Conservation (phyloP, 1,140 invertebrate species). For the Atta texana region DNA sequence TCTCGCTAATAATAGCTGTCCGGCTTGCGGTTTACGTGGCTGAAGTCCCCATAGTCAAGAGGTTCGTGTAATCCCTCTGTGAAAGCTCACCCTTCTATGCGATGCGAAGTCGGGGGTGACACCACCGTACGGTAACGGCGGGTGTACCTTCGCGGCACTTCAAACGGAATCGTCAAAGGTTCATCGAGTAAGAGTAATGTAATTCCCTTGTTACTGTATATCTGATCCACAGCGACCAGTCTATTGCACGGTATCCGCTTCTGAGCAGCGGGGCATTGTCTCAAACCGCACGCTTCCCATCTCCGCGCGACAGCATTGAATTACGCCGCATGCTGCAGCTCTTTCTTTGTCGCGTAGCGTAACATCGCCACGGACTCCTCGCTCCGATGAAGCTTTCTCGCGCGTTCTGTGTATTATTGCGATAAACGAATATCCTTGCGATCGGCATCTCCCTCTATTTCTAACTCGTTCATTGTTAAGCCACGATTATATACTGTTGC, state of each 20-base stretch:
- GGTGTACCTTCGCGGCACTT: constrained; percentile 75
- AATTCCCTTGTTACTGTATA: constrained; percentile 81
- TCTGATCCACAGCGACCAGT: constrained; percentile 57
- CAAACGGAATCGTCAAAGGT: constrained; percentile 85
- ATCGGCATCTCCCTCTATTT: background rate
- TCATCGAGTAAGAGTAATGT: constrained; percentile 81
- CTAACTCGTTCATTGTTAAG: background rate
- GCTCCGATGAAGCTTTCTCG: constrained; percentile 32
- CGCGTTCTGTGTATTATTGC: constrained; percentile 30
- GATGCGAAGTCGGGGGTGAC: constrained; percentile 78
- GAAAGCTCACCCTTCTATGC: constrained; percentile 79
- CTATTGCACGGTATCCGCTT: constrained; percentile 61
- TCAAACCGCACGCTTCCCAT: constrained; percentile 61
- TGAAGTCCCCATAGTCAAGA: constrained; percentile 77
- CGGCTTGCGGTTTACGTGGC: constrained; percentile 82
- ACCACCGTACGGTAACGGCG: constrained; percentile 62
- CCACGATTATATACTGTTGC: background rate
- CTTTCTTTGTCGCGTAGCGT: constrained; percentile 53
- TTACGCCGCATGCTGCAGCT: constrained; percentile 38
- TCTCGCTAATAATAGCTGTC: constrained; percentile 83
- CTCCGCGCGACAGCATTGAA: constrained; percentile 59
- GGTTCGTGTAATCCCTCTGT: constrained; percentile 84
- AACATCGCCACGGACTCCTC: constrained; percentile 40
- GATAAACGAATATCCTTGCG: constrained; percentile 19
- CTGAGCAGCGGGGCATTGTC: constrained; percentile 55